phyloP scores from a whole-genome alignment of 2,797 vertebrate genomes.

The Squalus acanthias region DNA sequence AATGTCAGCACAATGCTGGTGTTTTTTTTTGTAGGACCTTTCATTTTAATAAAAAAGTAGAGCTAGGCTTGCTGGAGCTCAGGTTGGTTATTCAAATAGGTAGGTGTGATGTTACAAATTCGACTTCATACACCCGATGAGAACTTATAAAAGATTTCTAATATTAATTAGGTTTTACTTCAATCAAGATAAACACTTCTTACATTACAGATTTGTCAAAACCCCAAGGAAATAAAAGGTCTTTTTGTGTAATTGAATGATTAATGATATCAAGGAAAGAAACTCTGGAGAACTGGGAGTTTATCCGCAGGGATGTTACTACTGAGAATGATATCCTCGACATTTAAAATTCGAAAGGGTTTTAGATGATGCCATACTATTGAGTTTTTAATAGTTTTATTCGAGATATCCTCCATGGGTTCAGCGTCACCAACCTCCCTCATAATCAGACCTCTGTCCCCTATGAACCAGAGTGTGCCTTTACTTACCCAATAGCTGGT shows the following conservation, averaged over 20 bases:
- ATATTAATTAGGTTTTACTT: constrained; percentile 1
- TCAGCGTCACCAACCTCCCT: background rate
- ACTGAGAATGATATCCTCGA: background rate
- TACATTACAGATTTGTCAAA: background rate
- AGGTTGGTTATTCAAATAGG: background rate
- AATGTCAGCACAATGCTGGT: background rate
- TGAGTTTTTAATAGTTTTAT: background rate
- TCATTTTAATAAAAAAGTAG: background rate
- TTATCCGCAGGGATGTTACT: background rate
- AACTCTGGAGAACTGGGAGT: background rate
- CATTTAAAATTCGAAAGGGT: background rate
- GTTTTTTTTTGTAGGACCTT: background rate
- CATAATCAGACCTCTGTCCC: background rate
- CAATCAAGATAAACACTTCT: background rate
- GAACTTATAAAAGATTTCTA: background rate
- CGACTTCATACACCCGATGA: background rate
- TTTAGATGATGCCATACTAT: background rate
- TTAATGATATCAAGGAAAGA: constrained; percentile 17
- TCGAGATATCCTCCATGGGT: background rate
- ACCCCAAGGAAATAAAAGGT: background rate
- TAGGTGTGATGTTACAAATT: background rate
- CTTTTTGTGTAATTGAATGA: background rate
- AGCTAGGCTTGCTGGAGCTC: background rate
- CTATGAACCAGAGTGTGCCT: too few relatives aligned
- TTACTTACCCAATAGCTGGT: too few relatives aligned